Evolutionary conservation across 2,888 invertebrate genomes (phyloP), one percentile per base, ranked within the genome.

Genomic region (Scelioninae gen. 1): DNA sequence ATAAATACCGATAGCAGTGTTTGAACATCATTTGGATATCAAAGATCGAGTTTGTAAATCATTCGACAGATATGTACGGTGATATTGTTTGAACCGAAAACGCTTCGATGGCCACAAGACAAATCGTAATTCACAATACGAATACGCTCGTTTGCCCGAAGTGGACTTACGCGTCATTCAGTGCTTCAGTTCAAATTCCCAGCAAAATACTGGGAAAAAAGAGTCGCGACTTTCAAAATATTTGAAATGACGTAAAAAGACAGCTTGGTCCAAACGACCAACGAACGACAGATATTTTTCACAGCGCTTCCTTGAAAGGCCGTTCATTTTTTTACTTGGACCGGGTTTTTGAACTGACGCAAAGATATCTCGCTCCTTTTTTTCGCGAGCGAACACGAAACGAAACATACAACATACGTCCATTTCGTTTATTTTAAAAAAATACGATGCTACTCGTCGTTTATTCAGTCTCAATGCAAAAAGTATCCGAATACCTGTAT

Each of bases 401-500:
- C 43, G 51, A 43, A 66, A 79, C 45, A 65, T 68, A 79, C 60
- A 79, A 47, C 65, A 75, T 83, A 78, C 82, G 78, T 83, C 75
- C 83, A 79, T 83, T 71, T 75, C 58, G 53, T 63, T 83, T 75
- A 60, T 53, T 74, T 79, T 65, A 83, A 83, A 77, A 82, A 78
- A 78, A 69, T 62, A 80, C 77, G 62, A 74, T 58, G 34, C 83
- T 66, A 83, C 80, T 83, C 79, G 83, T 76, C 83, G 72, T 77
- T 83, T 80, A 76, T 83, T 83, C 83, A 83, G 83, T 79, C 79
- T 76, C 79, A 75, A 80, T 79, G 56, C 79, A 76, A 83, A 76
- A 83, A 69, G 72, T 77, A 82, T 82, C 82, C 72, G 58, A 71
- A 62, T 79, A 72, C 75, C 79, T 71, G 75, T 71, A 78, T 75